Evolutionary conservation across 1,140 invertebrate genomes (phyloP), one percentile per base, ranked within the genome.

Genomic region (Manduca sexta): DNA sequence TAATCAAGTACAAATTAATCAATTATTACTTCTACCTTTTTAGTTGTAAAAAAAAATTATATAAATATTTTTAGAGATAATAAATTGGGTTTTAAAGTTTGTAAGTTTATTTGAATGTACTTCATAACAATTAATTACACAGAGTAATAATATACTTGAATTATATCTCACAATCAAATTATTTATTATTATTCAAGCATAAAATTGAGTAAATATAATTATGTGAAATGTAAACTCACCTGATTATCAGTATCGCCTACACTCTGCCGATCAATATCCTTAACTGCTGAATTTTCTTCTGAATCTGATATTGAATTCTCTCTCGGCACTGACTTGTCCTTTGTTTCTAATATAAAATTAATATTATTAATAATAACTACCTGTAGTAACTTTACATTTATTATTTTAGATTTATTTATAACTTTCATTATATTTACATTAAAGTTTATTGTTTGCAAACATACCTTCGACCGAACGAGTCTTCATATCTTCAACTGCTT

Each of bases 401-500:
- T 4, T 13, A 11, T 18, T 11, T 18, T 41, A 41, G 5, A 17
- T 41, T 41, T 18, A 11, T 16, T 18, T 2, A 11, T 21, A 16
- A 18, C 39, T 11, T 10, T 5, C 13, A 44, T 8, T 52, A 31
- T n/a, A n/a, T n/a, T n/a, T n/a, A n/a, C n/a, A n/a, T n/a, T n/a
- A n/a, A n/a, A n/a, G n/a, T n/a, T n/a, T n/a, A n/a, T n/a, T n/a
- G n/a, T n/a, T n/a, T n/a, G n/a, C n/a, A 40, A 39, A 54, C 49
- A 51, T 69, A 87, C 85, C 84, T 64, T 87, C 85, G 26, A 71
- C 60, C 45, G 81, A 79, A 11, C 72, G 64, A 10, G 84, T 85
- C 58, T 87, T 87, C 65, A 87, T 87, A 58, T 87, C 86, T 47
- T 87, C 86, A 56, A 87, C 86, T 44, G 84, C 84, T 51, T 87